A percentile compares a stretch with the other conserved stretches of the same genome.
phyloP scores from a whole-genome alignment of 2,797 vertebrate species.

The Cottoperca gobio region DNA sequence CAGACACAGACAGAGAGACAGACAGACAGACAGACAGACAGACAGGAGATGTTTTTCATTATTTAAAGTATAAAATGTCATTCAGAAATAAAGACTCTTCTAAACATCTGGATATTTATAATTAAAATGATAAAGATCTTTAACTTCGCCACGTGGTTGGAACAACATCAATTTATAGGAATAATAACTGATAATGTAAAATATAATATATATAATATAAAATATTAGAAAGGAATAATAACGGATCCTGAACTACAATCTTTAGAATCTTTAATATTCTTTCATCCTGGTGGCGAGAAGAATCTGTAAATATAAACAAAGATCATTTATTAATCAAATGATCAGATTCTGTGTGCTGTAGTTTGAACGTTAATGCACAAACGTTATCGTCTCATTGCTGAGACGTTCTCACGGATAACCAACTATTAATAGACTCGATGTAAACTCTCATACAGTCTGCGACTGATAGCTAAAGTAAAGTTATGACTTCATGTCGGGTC shows the following conservation, averaged over 20 bases:
- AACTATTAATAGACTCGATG: conserved; percentile 11
- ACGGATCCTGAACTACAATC: too few relatives aligned
- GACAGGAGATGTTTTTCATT: neutral
- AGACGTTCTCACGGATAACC: conserved; percentile 26
- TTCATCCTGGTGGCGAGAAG: neutral
- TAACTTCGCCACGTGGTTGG: neutral
- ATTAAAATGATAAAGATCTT: neutral
- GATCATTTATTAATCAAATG: too few relatives aligned
- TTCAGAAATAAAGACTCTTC: neutral
- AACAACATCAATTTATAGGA: too few relatives aligned
- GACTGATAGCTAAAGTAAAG: conserved; percentile 25
- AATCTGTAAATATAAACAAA: conserved; percentile 22
- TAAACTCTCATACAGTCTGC: conserved; percentile 13
- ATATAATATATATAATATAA: too few relatives aligned
- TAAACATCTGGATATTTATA: neutral
- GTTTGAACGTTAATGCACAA: too few relatives aligned
- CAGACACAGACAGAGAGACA: neutral
- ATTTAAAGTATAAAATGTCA: neutral
- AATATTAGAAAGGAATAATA: too few relatives aligned
- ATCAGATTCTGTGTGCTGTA: too few relatives aligned
- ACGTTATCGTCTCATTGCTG: neutral
- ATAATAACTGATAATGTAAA: too few relatives aligned
- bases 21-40: conserved; percentile 16
- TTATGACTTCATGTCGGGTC: conserved; percentile 15
- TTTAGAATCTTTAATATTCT: too few relatives aligned